Evolutionary conservation across 2,888 invertebrate species (phyloP), one percentile per base, ranked within the genome.

Genomic region (Notodonta dromedarius): DNA sequence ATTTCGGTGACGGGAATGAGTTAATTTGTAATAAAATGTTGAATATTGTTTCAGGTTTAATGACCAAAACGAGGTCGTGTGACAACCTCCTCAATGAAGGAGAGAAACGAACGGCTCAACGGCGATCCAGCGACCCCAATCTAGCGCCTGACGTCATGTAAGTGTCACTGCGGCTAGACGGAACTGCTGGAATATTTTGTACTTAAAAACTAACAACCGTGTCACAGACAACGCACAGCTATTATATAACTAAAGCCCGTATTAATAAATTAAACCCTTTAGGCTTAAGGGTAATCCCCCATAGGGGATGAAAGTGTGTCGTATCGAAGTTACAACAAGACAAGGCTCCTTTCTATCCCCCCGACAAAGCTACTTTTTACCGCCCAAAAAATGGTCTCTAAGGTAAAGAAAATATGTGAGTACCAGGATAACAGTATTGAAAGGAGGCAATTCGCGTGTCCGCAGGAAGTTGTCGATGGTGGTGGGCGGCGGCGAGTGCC

Each of bases 61-160:
- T 97, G 96, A 96, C 95, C 0, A 98, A 98, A 85, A 97, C 98
- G 32, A 94, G 97, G 76, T 98, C 98, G 0, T 98, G 97, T 85
- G 98, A 97, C 69, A 97, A 98, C 87, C 91, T 98, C 61, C 94
- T 96, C 70, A 95, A 94, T 64, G 96, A 95, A 61, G 95, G 95
- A 39, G 95, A 95, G 82, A 93, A 91, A 74, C 76, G 86, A 61
- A 86, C 85, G 0, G 87, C 94, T 67, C 96, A 96, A 70, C 93
- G 98, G 62, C 94, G 98, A 68, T 96, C 96, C 72, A 98, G 98
- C 87, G 98, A 98, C 90, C 98, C 98, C 50, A 98, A 95, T 88
- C 94, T 98, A 80, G 95, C 95, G 46, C 94, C 96, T 24, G 97
- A 97, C 73, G 89, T 94, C 73, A 95, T 96, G 97, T 93, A 57